Base-by-base conservation (phyloP, 2,888 invertebrate species). In the Hesperia comma region DNA sequence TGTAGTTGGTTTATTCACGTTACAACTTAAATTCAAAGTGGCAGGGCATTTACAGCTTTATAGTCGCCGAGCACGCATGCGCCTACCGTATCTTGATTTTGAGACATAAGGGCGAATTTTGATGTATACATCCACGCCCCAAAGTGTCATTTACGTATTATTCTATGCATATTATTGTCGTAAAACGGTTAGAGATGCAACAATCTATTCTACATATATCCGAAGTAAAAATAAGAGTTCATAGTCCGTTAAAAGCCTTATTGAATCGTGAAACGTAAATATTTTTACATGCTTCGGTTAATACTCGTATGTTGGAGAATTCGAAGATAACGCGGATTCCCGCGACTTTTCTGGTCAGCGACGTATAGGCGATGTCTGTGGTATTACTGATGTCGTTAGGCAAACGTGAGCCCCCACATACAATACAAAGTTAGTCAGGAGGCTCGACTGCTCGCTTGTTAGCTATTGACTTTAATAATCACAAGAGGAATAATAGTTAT, bases 91-190 rank as follows among this genome's bases (percentile, higher is more conserved):
- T 84, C 84, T 77, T 76, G 79, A 82, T 77, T 77, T 77, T 75
- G 75, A 80, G 77, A 77, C 76, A 71, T 72, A 75, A 75, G 74
- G 68, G 74, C 75, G 69, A 74, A 74, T 75, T 75, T 77, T 76
- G 75, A 80, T 76, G 76, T 77, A 75, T 78, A 76, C 75, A 76
- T 79, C 79, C 78, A 80, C 81, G 83, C 83, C 82, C 73, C 72
- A 73, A 71, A 75, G 77, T 72, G 72, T 71, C 61, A 55, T 70
- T 71, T 56, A 71, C 32, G 69, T 69, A 69, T 61, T 54, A 4
- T 63, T 71, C 72, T 71, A 76, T 75, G 71, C 71, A 75, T 76
- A 71, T 71, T 70, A 75, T 74, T 70, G 72, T 69, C 70, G 67
- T 76, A 72, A 73, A 51, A 64, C 17, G 26, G n/a, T 58, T 41